Evolutionary conservation across 2,888 invertebrate species (phyloP), one percentile per base, ranked within the genome.

Genomic region (Leucoptera coffeella): DNA sequence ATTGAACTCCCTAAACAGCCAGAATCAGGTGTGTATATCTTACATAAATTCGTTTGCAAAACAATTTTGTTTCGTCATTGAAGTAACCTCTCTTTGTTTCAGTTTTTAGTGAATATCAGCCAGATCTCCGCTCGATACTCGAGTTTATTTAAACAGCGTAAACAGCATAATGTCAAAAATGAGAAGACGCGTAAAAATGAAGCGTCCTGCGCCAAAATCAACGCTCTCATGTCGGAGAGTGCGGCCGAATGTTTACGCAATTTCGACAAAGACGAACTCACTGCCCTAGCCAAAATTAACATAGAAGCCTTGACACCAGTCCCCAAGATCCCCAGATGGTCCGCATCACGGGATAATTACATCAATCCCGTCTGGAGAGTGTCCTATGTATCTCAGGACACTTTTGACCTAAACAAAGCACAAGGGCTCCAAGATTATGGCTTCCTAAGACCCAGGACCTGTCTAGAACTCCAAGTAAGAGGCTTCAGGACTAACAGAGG

Each of bases 401-500:
- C 38, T 59, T 28, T 38, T 44, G 29, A 35, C 48, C 23, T 37
- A 50, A 26, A 40, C 45, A 12, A 43, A 44, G 26, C 34, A 40
- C 45, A 11, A 43, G 44, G 25, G 34, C 42, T 2, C 37, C 41
- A 4, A 40, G 38, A 32, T n/a, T n/a, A n/a, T n/a, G n/a, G n/a
- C n/a, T n/a, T n/a, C n/a, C n/a, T n/a, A n/a, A 35, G 33, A 12
- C 33, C 36, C 2, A 30, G 47, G 13, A 32, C 39, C 1, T 43
- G 43, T 20, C 23, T 50, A n/a, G 45, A 47, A 15, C 47, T 77
- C 12, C 82, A 82, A 50, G 67, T 77, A 11, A 74, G 90, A 27
- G 77, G 78, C 19, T 91, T 91, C 50, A 90, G 89, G 60, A 90
- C 89, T 0, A 81, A 85, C 36, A 69, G 88, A 27, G 78, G 76